A percentile compares a stretch with the other conserved stretches of the same genome.
Evolutionary conservation across 1,140 invertebrate species (phyloP).

Genomic region (Cephus cinctus): DNA sequence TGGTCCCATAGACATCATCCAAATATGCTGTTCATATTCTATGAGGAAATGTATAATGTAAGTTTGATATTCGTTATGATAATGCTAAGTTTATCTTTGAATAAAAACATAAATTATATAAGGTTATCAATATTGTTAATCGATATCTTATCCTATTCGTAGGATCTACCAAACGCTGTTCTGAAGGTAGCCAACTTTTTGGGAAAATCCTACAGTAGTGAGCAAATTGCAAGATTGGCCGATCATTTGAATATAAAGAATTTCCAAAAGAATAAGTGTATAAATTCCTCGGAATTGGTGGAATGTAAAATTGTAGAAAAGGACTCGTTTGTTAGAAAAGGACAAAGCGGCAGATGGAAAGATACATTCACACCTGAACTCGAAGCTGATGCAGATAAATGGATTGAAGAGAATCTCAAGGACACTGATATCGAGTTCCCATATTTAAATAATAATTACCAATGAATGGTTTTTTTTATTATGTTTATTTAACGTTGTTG

Average conservation of each 20-base stretch:
- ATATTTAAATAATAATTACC: slow-evolving; percentile 25
- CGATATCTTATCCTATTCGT: no score
- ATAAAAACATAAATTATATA: slow-evolving; percentile 1
- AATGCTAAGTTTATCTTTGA: background rate
- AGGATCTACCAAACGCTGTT: slow-evolving; percentile 59
- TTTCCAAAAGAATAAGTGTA: slow-evolving; percentile 70
- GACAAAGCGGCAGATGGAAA: slow-evolving; percentile 64
- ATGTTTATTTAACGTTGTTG: no score
- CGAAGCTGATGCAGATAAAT: slow-evolving; percentile 59
- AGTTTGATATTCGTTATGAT: slow-evolving; percentile 9
- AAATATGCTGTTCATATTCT: slow-evolving; percentile 76
- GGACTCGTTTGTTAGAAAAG: slow-evolving; percentile 64
- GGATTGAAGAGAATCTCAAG: slow-evolving; percentile 63
- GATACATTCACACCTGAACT: slow-evolving; percentile 63
- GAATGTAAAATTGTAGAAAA: slow-evolving; percentile 58
- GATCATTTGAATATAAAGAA: slow-evolving; percentile 69
- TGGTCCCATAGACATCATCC: slow-evolving; percentile 64
- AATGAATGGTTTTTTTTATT: slow-evolving; percentile 9
- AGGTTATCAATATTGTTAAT: no score
- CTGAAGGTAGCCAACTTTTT: slow-evolving; percentile 63
- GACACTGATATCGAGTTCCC: slow-evolving; percentile 61
- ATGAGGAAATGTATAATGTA: slow-evolving; percentile 75
- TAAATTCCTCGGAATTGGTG: slow-evolving; percentile 63
- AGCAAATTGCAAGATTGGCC: slow-evolving; percentile 58
- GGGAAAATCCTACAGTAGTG: slow-evolving; percentile 56